These are phyloP conservation scores for Peromyscus aztecus DNA, from an alignment of 2,797 vertebrate genomes.

Conservation along the genomic window DNA sequence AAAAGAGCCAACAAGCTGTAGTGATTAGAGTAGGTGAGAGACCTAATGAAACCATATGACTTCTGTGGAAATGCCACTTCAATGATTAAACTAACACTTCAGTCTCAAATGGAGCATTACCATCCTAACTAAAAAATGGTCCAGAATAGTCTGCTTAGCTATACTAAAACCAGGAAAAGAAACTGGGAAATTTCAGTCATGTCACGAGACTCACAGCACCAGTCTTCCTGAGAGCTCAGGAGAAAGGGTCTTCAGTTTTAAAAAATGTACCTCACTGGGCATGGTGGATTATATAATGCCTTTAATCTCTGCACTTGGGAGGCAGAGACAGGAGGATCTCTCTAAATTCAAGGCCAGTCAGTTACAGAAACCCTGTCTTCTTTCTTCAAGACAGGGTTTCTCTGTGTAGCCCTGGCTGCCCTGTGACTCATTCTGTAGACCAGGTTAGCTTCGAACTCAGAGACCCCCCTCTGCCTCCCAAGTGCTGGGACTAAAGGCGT, in stretches of 20 bases:
- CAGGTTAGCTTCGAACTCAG: not conserved
- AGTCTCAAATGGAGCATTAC: not conserved
- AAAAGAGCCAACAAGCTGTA: not conserved
- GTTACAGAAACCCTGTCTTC: not conserved
- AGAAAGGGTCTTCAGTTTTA: not conserved
- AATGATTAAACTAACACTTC: not conserved
- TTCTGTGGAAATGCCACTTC: not conserved
- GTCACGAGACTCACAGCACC: not conserved
- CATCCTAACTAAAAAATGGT: not conserved
- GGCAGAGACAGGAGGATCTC: not conserved
- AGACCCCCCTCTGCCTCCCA: not conserved
- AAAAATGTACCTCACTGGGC: not conserved
- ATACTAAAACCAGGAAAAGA: not conserved
- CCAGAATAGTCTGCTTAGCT: not conserved
- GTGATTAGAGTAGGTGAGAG: not conserved
- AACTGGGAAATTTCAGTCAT: constrained; percentile 7
- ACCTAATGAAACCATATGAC: not conserved
- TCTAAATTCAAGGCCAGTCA: not conserved
- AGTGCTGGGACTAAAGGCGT: not conserved
- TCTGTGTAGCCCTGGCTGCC: not conserved
- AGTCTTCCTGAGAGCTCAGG: not conserved
- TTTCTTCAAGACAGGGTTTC: not conserved
- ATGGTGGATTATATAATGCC: not conserved
- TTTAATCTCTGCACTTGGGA: no score
- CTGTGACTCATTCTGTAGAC: not conserved